Evolutionary conservation across 1,140 invertebrate genomes (phyloP).

Genomic region (Lasioglossum baleicum): DNA sequence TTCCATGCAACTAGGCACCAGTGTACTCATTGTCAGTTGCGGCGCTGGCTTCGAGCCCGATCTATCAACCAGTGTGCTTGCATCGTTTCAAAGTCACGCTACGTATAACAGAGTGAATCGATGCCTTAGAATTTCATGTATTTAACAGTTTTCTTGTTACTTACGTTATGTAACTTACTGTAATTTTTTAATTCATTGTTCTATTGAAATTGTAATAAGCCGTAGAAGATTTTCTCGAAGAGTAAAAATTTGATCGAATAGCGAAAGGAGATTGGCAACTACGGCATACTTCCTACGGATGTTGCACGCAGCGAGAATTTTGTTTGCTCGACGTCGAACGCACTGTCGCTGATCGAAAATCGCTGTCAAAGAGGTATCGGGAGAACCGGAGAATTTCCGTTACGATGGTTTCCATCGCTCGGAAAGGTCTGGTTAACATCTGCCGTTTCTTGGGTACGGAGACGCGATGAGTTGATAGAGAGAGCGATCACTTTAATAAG

Average conservation of each 20-base stretch:
- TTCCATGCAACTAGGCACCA: too few species aligned
- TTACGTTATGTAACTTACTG: too few species aligned
- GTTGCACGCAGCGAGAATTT: background rate
- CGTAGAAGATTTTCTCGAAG: background rate
- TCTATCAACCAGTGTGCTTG: too few species aligned
- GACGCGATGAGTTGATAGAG: background rate
- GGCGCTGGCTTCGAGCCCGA: too few species aligned
- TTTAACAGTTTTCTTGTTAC: too few species aligned
- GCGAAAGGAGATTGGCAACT: background rate
- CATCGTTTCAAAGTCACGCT: too few species aligned
- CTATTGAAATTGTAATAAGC: background rate
- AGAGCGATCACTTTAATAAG: constrained; percentile 10
- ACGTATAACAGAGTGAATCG: too few species aligned
- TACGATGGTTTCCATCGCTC: background rate
- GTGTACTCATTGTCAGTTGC: too few species aligned
- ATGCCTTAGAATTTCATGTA: too few species aligned
- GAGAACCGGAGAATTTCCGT: background rate
- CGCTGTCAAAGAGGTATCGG: background rate
- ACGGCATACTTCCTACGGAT: background rate
- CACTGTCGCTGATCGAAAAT: background rate
- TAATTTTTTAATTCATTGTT: too few species aligned
- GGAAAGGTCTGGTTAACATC: constrained; percentile 4
- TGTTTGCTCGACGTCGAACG: background rate
- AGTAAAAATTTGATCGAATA: background rate
- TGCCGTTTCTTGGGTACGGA: background rate